These are phyloP conservation scores for Empis stercorea DNA, from an alignment of 2,888 invertebrate genomes.

Conservation along the genomic window DNA sequence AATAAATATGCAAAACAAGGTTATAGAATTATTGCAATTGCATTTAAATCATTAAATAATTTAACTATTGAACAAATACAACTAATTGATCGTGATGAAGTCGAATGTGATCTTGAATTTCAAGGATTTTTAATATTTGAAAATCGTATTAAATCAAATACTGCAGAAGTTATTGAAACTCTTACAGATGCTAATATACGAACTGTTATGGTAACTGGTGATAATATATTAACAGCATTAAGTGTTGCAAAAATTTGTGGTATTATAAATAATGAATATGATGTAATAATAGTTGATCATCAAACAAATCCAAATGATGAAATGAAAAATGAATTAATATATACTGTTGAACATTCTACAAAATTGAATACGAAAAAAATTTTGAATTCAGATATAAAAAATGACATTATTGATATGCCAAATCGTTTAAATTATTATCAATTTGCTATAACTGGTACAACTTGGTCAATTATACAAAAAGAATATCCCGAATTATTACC, in stretches of 20 bases:
- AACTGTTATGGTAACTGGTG: slow-evolving; percentile 89
- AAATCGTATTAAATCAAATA: slow-evolving; percentile 77
- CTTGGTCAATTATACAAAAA: slow-evolving; percentile 54
- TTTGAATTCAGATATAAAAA: not conserved
- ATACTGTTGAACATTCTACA: slow-evolving; percentile 6
- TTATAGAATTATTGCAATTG: slow-evolving; percentile 76
- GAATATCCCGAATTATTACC: slow-evolving; percentile 51
- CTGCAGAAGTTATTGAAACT: slow-evolving; percentile 59
- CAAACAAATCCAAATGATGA: slow-evolving; percentile 4
- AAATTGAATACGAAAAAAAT: slow-evolving; percentile 8
- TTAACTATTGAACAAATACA: slow-evolving; percentile 53
- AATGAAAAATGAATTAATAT: slow-evolving; percentile 12
- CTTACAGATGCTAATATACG: slow-evolving; percentile 70
- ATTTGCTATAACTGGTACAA: slow-evolving; percentile 47
- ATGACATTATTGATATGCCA: not conserved
- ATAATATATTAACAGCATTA: slow-evolving; percentile 74
- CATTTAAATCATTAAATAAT: slow-evolving; percentile 52
- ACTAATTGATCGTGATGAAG: slow-evolving; percentile 53
- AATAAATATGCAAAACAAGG: slow-evolving; percentile 78
- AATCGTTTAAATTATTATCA: slow-evolving; percentile 25
- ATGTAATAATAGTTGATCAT: slow-evolving; percentile 23
- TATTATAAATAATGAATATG: slow-evolving; percentile 46
- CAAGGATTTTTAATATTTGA: slow-evolving; percentile 81
- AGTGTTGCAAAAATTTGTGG: slow-evolving; percentile 80
- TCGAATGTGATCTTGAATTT: slow-evolving; percentile 64